A percentile compares a stretch with the other conserved stretches of the same genome.
phyloP scores from a whole-genome alignment of 2,113 vertebrate species.

The Psilopsiagon aurifrons region DNA sequence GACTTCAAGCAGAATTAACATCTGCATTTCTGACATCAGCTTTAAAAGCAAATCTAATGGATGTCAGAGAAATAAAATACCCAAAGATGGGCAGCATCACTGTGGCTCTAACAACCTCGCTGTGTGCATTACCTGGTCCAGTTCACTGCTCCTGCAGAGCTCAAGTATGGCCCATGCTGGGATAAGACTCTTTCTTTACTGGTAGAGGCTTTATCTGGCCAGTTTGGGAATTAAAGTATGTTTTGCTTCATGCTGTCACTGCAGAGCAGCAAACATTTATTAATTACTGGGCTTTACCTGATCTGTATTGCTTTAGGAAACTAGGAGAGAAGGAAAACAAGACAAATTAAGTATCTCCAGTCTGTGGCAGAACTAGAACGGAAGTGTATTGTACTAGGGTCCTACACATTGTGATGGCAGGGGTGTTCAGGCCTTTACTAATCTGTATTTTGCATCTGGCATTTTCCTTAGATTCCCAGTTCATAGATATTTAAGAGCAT shows the following conservation, averaged over 20 bases:
- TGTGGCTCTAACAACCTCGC: background rate
- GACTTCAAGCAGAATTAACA: background rate
- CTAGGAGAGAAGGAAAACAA: background rate
- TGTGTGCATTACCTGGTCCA: background rate
- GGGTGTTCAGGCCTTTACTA: background rate
- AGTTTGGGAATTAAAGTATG: background rate
- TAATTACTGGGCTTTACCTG: background rate
- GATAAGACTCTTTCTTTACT: background rate
- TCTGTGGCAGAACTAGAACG: background rate
- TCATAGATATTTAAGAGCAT: background rate
- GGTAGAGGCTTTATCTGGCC: background rate
- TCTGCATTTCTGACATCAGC: no score
- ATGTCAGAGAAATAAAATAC: background rate
- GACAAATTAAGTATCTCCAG: background rate
- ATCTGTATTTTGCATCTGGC: background rate
- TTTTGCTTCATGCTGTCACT: background rate
- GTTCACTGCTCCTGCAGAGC: background rate
- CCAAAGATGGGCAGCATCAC: background rate
- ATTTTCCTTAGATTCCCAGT: background rate
- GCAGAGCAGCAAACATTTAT: background rate
- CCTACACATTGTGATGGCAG: background rate
- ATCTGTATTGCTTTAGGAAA: background rate
- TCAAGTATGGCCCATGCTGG: accelerated
- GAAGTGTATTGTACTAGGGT: background rate
- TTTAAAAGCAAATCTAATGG: background rate